phyloP scores from a whole-genome alignment of 1,140 invertebrate species.

The Arctopsyche grandis region DNA sequence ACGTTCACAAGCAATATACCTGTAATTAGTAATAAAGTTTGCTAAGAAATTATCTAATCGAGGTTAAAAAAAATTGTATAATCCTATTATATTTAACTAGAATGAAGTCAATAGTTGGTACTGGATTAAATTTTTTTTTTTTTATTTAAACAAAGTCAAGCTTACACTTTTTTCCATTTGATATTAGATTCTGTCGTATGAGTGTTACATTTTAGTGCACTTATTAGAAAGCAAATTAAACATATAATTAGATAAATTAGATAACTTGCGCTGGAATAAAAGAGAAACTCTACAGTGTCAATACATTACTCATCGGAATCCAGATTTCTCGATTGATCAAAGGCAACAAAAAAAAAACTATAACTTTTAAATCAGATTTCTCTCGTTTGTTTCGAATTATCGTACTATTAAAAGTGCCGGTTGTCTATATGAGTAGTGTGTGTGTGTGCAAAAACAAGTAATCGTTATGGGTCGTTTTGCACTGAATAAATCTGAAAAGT shows the following conservation, averaged over 20 bases:
- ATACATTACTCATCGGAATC: constrained; percentile 16
- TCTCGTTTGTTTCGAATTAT: not conserved
- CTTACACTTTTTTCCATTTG: too few relatives aligned
- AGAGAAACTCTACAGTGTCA: constrained; percentile 20
- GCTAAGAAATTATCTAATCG: too few relatives aligned
- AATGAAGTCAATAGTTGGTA: too few relatives aligned
- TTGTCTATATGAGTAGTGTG: too few relatives aligned
- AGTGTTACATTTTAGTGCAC: too few relatives aligned
- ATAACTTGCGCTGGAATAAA: constrained; percentile 20
- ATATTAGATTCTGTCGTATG: too few relatives aligned
- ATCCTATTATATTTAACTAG: too few relatives aligned
- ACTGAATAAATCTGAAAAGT: constrained; percentile 18
- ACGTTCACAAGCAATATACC: too few relatives aligned
- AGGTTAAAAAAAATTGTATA: too few relatives aligned
- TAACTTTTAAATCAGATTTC: not conserved
- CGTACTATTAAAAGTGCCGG: constrained; percentile 4
- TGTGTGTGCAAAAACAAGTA: not conserved
- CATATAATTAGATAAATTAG: constrained; percentile 4
- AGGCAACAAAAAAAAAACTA: not conserved
- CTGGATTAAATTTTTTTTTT: too few relatives aligned
- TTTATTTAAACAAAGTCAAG: too few relatives aligned
- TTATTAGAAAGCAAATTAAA: constrained; percentile 18
- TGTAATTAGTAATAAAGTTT: too few relatives aligned
- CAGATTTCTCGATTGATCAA: constrained; percentile 15
- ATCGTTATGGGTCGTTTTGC: not conserved